A percentile compares a stretch with the other conserved stretches of the same genome.
Evolutionary conservation across 2,888 invertebrate species (phyloP).

Genomic region (Blera fallax): DNA sequence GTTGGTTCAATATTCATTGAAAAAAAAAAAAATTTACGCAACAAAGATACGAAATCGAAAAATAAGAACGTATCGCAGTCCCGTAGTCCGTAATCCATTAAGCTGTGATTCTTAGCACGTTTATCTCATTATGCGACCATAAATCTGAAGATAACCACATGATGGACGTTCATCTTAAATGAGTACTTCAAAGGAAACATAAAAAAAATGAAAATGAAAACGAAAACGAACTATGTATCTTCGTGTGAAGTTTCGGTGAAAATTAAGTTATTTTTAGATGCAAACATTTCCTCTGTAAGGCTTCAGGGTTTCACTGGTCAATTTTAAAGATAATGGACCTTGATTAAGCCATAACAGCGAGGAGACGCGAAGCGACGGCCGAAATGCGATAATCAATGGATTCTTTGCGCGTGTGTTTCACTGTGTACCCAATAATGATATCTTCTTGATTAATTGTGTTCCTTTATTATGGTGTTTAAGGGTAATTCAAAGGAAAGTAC

Average conservation of each 20-base stretch:
- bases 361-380: too few relatives aligned
- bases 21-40: not conserved
- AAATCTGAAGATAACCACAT: constrained; percentile 53
- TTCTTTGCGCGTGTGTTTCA: not conserved
- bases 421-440: not conserved
- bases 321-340: constrained; percentile 26
- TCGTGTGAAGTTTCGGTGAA: constrained; percentile 23
- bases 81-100: not conserved
- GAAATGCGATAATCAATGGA: constrained; percentile 38
- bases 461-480: constrained; percentile 16
- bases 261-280: constrained; percentile 12
- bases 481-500: constrained; percentile 37
- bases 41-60: not conserved
- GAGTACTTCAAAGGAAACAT: constrained; percentile 15
- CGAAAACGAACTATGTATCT: not conserved
- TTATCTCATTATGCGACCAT: constrained; percentile 55
- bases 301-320: constrained; percentile 1
- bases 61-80: not conserved
- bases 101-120: constrained; percentile 34
- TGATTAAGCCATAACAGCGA: constrained; percentile 14
- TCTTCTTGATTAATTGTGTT: constrained; percentile 44
- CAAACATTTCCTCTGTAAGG: not conserved
- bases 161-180: constrained; percentile 43
- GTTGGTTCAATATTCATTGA: not conserved
- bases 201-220: not conserved